Conservation (phyloP, 2,113 vertebrate genomes). For the Chamaea fasciata region DNA sequence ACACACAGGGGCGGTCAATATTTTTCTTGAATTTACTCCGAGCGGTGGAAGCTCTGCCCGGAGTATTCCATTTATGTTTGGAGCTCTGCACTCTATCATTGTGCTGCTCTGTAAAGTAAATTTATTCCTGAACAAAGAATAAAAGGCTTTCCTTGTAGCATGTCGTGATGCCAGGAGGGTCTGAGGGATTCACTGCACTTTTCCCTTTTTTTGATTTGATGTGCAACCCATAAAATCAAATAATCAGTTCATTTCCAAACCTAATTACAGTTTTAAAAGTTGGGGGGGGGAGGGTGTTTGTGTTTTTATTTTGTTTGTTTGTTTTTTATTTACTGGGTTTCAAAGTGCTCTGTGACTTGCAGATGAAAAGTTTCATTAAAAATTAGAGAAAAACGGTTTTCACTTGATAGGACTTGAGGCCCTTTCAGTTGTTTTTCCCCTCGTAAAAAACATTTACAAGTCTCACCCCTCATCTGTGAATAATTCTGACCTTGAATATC, state of each 20-base stretch:
- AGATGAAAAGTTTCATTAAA: not conserved
- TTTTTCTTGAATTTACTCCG: constrained; percentile 63
- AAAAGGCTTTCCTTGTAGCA: not conserved
- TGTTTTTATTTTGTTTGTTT: too few species aligned
- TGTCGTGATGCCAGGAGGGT: not conserved
- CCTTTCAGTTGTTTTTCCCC: not conserved
- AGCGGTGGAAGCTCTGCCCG: not conserved
- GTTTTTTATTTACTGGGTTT: not conserved
- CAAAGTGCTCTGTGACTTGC: not conserved
- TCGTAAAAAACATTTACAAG: not conserved
- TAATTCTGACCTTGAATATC: not conserved
- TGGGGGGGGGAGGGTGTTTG: too few species aligned
- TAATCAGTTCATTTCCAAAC: not conserved
- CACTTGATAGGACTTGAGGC: not conserved
- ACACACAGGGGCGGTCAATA: constrained; percentile 38
- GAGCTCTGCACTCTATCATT: constrained; percentile 38
- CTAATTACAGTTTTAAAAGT: not conserved
- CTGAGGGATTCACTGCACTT: not conserved
- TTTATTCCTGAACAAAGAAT: constrained; percentile 1
- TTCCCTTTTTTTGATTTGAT: not conserved
- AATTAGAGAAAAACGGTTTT: not conserved
- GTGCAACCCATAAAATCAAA: not conserved
- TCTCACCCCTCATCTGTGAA: not conserved
- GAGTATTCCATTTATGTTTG: constrained; percentile 46
- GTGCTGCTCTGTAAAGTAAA: constrained; percentile 36